A percentile compares a stretch with the other conserved stretches of the same genome.
Conservation (phyloP, 2,888 invertebrate species). For the Psylliodes chrysocephalus region DNA sequence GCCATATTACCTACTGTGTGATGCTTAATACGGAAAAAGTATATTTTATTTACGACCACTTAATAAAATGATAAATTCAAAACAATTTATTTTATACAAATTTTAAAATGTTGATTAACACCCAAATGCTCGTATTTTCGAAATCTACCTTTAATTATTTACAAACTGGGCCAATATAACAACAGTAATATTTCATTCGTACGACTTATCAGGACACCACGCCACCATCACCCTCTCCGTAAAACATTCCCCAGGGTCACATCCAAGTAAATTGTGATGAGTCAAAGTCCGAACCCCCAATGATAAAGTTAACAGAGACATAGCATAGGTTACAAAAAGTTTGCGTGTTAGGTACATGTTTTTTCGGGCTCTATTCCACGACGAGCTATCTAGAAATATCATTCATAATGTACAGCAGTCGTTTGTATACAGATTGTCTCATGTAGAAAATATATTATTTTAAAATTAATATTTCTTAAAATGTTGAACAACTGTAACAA, state of each 20-base stretch:
- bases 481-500: too few species aligned
- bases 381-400: constrained; percentile 29
- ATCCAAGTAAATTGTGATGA: constrained; percentile 34
- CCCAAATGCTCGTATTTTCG: too few species aligned
- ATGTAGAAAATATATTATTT: too few species aligned
- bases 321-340: constrained; percentile 24
- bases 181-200: not conserved
- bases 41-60: too few species aligned
- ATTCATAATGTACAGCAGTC: constrained; percentile 28
- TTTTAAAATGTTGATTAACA: too few species aligned
- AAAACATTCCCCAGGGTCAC: not conserved
- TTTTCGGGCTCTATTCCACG: constrained; percentile 27
- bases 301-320: constrained; percentile 26
- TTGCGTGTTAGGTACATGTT: constrained; percentile 36
- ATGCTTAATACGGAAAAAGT: too few species aligned
- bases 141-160: too few species aligned
- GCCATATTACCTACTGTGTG: too few species aligned
- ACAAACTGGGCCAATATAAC: too few species aligned
- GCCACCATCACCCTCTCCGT: not conserved
- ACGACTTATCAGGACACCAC: not conserved
- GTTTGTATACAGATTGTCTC: constrained; percentile 1
- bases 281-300: constrained; percentile 36
- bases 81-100: too few species aligned
- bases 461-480: too few species aligned
- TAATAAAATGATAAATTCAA: too few species aligned